Conservation (phyloP, 2,797 vertebrate species). For the Limnodromus scolopaceus region DNA sequence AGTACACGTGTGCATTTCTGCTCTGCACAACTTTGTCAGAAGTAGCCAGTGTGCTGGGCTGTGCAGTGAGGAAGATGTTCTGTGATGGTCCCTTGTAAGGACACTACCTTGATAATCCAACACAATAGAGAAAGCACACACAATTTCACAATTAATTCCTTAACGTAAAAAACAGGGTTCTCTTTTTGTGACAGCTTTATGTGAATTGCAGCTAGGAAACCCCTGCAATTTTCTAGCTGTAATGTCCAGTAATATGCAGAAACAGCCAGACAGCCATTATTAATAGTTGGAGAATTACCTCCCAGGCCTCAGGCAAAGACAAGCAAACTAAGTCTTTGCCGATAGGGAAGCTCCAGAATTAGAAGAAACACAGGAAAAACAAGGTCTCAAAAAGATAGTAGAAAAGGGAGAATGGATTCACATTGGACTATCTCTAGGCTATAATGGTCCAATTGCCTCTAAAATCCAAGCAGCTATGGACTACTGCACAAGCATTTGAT, state of each 20-base stretch:
- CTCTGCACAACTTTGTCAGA: not conserved
- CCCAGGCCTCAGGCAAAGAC: not conserved
- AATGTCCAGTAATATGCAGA: not conserved
- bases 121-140: slow-evolving; percentile 47
- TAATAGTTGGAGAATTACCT: not conserved
- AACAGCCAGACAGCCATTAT: not conserved
- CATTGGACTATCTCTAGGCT: not conserved
- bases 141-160: slow-evolving; percentile 3
- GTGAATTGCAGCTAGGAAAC: not conserved
- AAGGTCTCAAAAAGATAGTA: not conserved
- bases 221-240: slow-evolving; percentile 2
- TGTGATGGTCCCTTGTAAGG: slow-evolving; percentile 82
- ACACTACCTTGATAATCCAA: slow-evolving; percentile 38
- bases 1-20: not conserved
- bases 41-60: slow-evolving; percentile 37
- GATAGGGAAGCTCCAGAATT: not conserved
- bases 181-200: not conserved
- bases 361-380: slow-evolving; percentile 1
- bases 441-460: not conserved
- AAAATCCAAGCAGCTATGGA: slow-evolving; percentile 16
- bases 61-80: slow-evolving; percentile 71
- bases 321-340: not conserved
- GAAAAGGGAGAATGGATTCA: not conserved
- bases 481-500: slow-evolving; percentile 1
- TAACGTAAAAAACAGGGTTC: not conserved